Evolutionary conservation across 30 jellyfish, hydroid and myxozoan species (phyloP).

Genomic region (Cassiopea andromeda): DNA sequence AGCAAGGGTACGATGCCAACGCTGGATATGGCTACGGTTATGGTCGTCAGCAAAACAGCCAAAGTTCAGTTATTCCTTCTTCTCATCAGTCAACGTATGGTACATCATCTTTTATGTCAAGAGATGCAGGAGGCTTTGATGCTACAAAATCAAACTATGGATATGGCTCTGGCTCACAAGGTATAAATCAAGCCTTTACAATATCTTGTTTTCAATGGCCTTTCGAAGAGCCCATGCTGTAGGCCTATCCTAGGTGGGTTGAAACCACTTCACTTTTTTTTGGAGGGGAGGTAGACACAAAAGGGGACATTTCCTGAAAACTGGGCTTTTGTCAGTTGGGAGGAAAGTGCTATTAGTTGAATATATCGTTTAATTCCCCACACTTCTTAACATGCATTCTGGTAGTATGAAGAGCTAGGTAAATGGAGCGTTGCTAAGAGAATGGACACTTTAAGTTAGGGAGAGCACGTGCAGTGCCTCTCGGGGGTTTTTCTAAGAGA

Average conservation of each 20-base stretch:
- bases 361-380: no score
- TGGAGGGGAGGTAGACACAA: no score
- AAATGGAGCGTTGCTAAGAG: no score
- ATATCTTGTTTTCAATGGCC: neutral
- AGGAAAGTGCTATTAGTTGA: no score
- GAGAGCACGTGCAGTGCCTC: no score
- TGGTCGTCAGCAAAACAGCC: slow-evolving; percentile 77
- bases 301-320: no score
- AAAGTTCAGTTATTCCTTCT: slow-evolving; percentile 30
- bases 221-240: no score
- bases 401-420: no score
- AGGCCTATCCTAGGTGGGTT: neutral
- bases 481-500: neutral
- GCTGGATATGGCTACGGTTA: slow-evolving; percentile 87
- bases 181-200: neutral
- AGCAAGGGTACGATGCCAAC: slow-evolving; percentile 68
- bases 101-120: slow-evolving; percentile 45
- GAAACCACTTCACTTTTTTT: no score
- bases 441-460: no score
- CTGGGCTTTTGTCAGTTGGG: no score
- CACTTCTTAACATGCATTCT: no score
- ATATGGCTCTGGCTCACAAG: slow-evolving; percentile 65
- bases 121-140: slow-evolving; percentile 72
- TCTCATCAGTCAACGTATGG: slow-evolving; percentile 63
- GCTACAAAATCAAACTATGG: slow-evolving; percentile 68